Evolutionary conservation across 2,113 vertebrate species (phyloP), one percentile per base, ranked within the genome.

Genomic region (Edolisoma coerulescens): DNA sequence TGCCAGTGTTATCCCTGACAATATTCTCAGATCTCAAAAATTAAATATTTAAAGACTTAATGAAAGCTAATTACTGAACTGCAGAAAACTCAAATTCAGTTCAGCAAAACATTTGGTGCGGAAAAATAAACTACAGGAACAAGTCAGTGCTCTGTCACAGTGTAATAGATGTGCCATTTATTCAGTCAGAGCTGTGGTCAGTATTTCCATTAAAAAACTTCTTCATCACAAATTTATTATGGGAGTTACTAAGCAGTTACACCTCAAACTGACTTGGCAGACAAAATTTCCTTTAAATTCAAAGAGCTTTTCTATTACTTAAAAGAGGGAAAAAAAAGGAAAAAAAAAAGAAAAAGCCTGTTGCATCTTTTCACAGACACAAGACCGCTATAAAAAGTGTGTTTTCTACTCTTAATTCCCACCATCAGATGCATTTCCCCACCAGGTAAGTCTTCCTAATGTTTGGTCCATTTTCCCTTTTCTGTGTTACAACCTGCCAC

Each of bases 131-230:
- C 84, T 54, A 73, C 2, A 89, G 59, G 59, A 91, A 94, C 59
- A 94, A 87, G 82, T 83, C 23, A 33, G 23, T 63, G 26, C 63
- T 85, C 78, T 93, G 87, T 91, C 59, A 79, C n/a, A 61, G 78
- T n/a, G 82, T 69, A 95, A 96, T 23, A 96, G 71, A 74, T 30
- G 11, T 82, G 59, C 81, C 59, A 87, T 96, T 96, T 87, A 90
- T 83, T 90, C 59, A 37, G 21, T 74, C 70, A 79, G 41, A 82
- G 53, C 28, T 80, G 47, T 26, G 30, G 84, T 86, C 75, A 95
- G 2, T 37, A 83, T 77, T 95, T 95, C 87, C 89, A 91, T 67
- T 65, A 32, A 69, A 81, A 92, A 87, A 14, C 26, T 73, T 73
- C 50, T 76, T 89, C 70, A 84, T 79, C 37, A 57, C 2, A 5